These are phyloP conservation scores for Neoscelio sp. DNA, from an alignment of 2,888 invertebrate genomes.

Conservation along the genomic window DNA sequence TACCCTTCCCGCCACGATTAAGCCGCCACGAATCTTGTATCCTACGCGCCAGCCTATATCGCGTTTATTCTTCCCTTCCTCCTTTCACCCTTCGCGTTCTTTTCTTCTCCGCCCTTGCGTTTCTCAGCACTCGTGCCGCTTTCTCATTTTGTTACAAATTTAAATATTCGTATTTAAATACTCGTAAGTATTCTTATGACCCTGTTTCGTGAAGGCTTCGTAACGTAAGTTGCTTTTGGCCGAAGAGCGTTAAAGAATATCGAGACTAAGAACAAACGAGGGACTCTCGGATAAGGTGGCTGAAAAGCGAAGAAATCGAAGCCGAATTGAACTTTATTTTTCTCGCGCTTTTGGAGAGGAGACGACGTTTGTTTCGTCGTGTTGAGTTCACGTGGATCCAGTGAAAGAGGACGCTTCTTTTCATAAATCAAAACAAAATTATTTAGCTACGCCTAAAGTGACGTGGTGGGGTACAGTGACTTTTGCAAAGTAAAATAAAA, in stretches of 20 bases:
- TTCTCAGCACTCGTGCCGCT: conserved; percentile 59
- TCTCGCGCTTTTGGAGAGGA: too few species aligned
- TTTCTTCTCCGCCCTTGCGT: conserved; percentile 43
- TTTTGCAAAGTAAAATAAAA: background rate
- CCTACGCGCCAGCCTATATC: conserved; percentile 30
- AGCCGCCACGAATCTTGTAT: conserved; percentile 30
- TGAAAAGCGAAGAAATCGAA: conserved; percentile 25
- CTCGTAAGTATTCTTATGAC: conserved; percentile 75
- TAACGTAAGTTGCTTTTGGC: conserved; percentile 76
- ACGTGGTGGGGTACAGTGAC: too few species aligned
- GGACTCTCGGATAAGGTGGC: conserved; percentile 16
- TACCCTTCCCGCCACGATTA: conserved; percentile 23
- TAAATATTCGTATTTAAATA: conserved; percentile 74
- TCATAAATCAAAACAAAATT: too few species aligned
- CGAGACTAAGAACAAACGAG: background rate
- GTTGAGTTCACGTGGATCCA: too few species aligned
- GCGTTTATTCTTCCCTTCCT: conserved; percentile 25
- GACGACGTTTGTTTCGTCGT: too few species aligned
- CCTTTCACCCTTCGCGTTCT: background rate
- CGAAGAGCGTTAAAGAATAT: conserved; percentile 46
- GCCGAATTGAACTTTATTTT: too few species aligned
- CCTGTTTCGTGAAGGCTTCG: conserved; percentile 78
- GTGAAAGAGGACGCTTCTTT: too few species aligned
- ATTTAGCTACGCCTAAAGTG: too few species aligned
- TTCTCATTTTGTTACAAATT: conserved; percentile 67